Percentiles rank a stretch among this genome's conserved stretches.
Conservation (phyloP, 2,113 vertebrate species). For the Erinaceus europaeus region DNA sequence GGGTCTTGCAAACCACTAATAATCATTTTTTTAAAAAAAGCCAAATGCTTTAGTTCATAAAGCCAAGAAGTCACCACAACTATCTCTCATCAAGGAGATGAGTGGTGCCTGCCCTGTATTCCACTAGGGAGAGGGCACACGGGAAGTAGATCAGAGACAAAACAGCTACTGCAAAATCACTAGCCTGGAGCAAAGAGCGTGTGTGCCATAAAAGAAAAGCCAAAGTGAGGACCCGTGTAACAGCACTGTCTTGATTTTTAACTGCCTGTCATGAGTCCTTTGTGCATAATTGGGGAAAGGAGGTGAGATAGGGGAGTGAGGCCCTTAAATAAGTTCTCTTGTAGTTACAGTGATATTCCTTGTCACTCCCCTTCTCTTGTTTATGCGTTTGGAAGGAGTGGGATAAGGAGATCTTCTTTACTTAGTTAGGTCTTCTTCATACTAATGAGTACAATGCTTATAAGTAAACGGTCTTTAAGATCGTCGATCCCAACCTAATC, state of each 20-base stretch:
- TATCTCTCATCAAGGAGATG: background rate
- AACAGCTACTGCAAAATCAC: background rate
- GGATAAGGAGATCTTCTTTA: background rate
- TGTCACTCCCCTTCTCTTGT: background rate
- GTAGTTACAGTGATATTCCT: background rate
- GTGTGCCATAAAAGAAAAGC: background rate
- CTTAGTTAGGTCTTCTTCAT: background rate
- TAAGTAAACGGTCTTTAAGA: background rate
- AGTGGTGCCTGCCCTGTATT: background rate
- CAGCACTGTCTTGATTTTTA: background rate
- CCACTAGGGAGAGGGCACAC: background rate
- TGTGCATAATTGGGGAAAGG: background rate
- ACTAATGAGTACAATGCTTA: background rate
- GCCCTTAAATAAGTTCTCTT: background rate
- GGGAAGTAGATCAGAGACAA: background rate
- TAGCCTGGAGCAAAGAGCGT: background rate
- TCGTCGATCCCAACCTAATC: too few species aligned
- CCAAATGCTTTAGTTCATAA: background rate
- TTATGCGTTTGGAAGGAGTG: background rate
- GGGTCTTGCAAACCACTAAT: background rate
- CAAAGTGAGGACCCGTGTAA: background rate
- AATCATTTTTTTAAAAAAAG: slow-evolving; percentile 21
- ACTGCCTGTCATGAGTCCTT: background rate
- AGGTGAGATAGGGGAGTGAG: background rate
- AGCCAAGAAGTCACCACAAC: background rate